phyloP scores from a whole-genome alignment of 2,113 vertebrate species.

The Eclectus roratus region DNA sequence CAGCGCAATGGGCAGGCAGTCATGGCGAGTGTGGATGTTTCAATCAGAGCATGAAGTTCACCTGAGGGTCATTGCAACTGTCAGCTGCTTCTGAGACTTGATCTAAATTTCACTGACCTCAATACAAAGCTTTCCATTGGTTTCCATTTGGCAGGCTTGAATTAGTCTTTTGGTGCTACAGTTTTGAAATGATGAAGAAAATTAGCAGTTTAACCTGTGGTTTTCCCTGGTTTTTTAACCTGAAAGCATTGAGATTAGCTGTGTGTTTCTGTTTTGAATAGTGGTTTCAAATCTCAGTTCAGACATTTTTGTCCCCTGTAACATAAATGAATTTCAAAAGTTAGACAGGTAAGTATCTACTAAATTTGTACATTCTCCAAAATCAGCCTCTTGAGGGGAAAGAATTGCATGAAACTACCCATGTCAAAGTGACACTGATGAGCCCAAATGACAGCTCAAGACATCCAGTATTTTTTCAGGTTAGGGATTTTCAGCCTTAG shows the following conservation, averaged over 20 bases:
- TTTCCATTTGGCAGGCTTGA: background rate
- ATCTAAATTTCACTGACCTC: background rate
- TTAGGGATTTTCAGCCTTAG: background rate
- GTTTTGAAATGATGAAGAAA: background rate
- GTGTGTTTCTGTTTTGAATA: background rate
- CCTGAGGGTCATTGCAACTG: background rate
- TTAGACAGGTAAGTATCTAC: background rate
- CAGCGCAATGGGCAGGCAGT: background rate
- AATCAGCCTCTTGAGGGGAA: background rate
- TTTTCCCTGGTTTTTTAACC: background rate
- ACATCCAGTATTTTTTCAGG: rapidly evolving
- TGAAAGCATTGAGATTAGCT: background rate
- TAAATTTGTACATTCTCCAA: background rate
- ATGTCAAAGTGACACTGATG: background rate
- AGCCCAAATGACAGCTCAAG: background rate
- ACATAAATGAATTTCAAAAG: background rate
- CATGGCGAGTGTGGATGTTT: background rate
- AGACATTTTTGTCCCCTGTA: background rate
- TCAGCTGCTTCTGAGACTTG: background rate
- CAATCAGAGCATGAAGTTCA: constrained; percentile 5
- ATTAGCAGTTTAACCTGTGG: background rate
- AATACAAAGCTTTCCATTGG: background rate
- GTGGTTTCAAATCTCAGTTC: background rate
- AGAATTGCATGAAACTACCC: background rate
- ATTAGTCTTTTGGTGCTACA: background rate